A percentile compares a stretch with the other conserved stretches of the same genome.
Evolutionary conservation across 1,140 invertebrate species (phyloP).

Genomic region (Scaptomyza montana): DNA sequence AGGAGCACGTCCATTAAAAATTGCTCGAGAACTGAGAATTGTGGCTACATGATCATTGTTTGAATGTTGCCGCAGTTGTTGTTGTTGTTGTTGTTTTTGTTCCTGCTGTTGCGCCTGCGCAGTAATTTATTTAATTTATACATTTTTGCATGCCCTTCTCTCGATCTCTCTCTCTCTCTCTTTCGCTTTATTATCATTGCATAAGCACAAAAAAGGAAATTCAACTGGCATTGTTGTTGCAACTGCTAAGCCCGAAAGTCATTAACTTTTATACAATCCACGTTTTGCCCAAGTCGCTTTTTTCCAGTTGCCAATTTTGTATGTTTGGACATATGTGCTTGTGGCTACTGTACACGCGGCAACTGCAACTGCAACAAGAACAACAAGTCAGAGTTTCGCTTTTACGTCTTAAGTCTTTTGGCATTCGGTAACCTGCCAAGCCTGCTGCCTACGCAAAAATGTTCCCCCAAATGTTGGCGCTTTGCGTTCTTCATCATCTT

Average conservation of each 20-base stretch:
- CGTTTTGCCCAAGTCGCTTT: constrained; percentile 3
- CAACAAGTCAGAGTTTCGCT: constrained; percentile 18
- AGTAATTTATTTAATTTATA: constrained; percentile 78
- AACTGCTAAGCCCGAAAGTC: constrained; percentile 35
- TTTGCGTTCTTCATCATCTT: background rate
- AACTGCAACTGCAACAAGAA: constrained; percentile 8
- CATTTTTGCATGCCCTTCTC: constrained; percentile 26
- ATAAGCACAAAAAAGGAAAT: constrained; percentile 62
- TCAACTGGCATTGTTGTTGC: constrained; percentile 57
- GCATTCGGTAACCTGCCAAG: background rate
- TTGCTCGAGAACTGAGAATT: constrained; percentile 34
- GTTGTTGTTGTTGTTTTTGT: constrained; percentile 2
- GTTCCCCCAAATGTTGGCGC: constrained; percentile 2
- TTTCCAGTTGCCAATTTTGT: background rate
- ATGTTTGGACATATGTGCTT: constrained; percentile 68
- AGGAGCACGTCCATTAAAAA: constrained; percentile 69
- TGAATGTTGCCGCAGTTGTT: constrained; percentile 12
- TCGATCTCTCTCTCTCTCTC: background rate
- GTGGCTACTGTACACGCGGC: constrained; percentile 63
- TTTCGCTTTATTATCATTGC: constrained; percentile 76
- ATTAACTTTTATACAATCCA: constrained; percentile 48
- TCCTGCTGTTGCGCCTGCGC: constrained; percentile 60
- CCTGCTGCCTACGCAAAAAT: constrained; percentile 40
- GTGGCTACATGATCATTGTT: constrained; percentile 50
- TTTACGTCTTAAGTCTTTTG: constrained; percentile 2